A percentile compares a stretch with the other conserved stretches of the same genome.
These are phyloP conservation scores for Trypoxylus dichotomus DNA, from an alignment of 1,140 invertebrate species.

Conservation along the genomic window DNA sequence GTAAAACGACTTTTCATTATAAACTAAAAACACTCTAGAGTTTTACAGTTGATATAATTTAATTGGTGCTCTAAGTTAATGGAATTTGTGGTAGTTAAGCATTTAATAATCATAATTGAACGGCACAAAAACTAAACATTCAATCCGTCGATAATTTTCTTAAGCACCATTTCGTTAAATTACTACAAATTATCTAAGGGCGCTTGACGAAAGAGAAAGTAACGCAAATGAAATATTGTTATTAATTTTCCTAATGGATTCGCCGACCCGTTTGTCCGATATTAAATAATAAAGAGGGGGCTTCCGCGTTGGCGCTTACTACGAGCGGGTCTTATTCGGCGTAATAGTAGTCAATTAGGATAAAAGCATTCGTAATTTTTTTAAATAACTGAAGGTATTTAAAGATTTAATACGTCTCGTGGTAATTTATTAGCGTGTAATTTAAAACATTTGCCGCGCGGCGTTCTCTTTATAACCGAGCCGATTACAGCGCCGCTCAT, in stretches of 20 bases:
- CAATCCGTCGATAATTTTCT: not conserved
- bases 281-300: constrained; percentile 21
- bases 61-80: not conserved
- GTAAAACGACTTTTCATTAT: no score
- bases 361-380: constrained; percentile 23
- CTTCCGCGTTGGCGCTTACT: not conserved
- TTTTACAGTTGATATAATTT: not conserved
- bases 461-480: not conserved
- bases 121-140: not conserved
- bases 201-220: not conserved
- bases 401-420: constrained; percentile 11
- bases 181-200: constrained; percentile 7
- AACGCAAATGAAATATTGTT: constrained; percentile 16
- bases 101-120: not conserved
- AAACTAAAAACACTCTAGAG: no score
- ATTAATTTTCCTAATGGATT: constrained; percentile 22
- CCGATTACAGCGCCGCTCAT: not conserved
- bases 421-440: not conserved
- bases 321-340: not conserved
- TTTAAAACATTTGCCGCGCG: not conserved
- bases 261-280: not conserved
- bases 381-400: constrained; percentile 16
- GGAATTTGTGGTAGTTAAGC: not conserved
- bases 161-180: constrained; percentile 4
- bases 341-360: constrained; percentile 23